Base-by-base conservation (phyloP, 2,797 vertebrate genomes). In the Artibeus lituratus region DNA sequence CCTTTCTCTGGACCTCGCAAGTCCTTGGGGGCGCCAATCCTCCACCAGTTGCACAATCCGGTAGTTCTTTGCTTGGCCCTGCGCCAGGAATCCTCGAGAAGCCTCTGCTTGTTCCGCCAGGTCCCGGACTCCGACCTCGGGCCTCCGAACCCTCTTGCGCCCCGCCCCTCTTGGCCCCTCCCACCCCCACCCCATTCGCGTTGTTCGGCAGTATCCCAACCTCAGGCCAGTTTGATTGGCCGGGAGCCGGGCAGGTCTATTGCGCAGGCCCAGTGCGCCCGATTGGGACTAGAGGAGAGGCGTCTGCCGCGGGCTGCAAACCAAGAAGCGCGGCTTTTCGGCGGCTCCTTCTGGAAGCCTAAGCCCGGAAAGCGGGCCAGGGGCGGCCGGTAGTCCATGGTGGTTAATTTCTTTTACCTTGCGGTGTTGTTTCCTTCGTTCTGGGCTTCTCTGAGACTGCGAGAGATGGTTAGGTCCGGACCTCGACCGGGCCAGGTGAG, bases 401-500 rank as follows among this genome's bases (percentile, higher is more conserved):
- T 97, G 90, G 96, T 97, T 97, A 90, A 73, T 96, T 96, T 51
- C 0, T 53, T 72, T 92, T 72, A 18, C 19, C 1, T 49, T 19
- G 37, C 10, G 10, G 39, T n/a, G 39, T 42, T 29, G 1, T 32
- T 83, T n/a, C 37, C 7, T 2, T 69, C 3, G 0, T 5, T 53
- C 7, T 59, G 88, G 62, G 80, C 78, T 51, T 32, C 11, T 5
- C 32, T 78, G 90, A 81, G 24, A 53, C 92, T 87, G 82, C 96
- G 80, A 72, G 95, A 91, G 35, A 97, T 97, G 97, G 97, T 97
- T 89, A 95, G 97, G 95, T 97, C 97, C 42, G 96, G 96, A 90
- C 32, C 92, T 84, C 97, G 96, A 15, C 78, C 86, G 7, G 89
- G 87, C 88, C 95, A 96, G 93, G 94, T 96, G 96, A 96, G 94